Percentiles rank a stretch among this genome's conserved stretches.
Evolutionary conservation across 2,888 invertebrate species (phyloP).

Genomic region (Idaea straminata): DNA sequence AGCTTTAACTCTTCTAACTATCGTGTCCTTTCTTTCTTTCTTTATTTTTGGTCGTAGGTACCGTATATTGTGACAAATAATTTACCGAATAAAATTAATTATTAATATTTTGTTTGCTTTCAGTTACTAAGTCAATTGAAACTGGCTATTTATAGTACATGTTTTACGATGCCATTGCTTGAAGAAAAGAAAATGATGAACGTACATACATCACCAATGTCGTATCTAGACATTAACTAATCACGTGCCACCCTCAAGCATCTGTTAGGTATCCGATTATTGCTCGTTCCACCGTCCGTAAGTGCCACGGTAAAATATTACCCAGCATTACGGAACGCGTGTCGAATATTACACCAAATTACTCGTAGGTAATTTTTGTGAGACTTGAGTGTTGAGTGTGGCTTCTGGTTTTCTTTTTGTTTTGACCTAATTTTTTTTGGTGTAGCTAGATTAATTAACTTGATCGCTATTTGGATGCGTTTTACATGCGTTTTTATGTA

Average conservation of each 20-base stretch:
- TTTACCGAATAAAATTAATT: too few species aligned
- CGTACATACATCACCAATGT: not conserved
- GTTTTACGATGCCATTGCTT: not conserved
- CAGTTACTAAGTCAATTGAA: too few species aligned
- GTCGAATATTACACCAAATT: constrained; percentile 56
- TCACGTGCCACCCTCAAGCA: constrained; percentile 54
- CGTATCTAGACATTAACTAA: constrained; percentile 23
- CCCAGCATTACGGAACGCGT: constrained; percentile 53
- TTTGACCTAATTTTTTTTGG: constrained; percentile 14
- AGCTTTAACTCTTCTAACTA: too few species aligned
- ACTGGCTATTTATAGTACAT: not conserved
- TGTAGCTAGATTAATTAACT: not conserved
- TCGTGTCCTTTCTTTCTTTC: too few species aligned
- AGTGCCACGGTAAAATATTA: constrained; percentile 71
- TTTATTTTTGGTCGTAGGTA: too few species aligned
- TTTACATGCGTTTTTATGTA: not conserved
- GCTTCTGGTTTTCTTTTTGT: constrained; percentile 24
- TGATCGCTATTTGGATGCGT: not conserved
- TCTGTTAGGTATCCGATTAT: constrained; percentile 72
- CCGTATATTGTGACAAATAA: too few species aligned
- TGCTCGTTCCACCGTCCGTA: constrained; percentile 49
- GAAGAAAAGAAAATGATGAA: not conserved
- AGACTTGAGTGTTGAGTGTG: constrained; percentile 14
- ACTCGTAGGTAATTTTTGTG: constrained; percentile 35
- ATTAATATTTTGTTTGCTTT: too few species aligned